Base-by-base conservation (phyloP, 2,888 invertebrate species). In the Torymus auratus region DNA sequence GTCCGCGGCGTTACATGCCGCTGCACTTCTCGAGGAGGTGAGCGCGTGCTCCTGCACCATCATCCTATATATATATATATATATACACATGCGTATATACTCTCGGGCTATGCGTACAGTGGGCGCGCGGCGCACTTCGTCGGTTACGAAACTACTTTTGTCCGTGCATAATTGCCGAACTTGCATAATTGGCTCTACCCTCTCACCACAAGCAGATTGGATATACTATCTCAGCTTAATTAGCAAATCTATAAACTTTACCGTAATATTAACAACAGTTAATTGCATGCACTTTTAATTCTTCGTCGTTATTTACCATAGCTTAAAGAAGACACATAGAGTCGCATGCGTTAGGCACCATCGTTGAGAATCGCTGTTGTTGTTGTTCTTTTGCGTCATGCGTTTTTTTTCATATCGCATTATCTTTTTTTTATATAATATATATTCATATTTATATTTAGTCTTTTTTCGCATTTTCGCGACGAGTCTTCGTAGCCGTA, bases 171-270 rank as follows among this genome's bases (percentile, higher is more conserved):
- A 85, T 84, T 84, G 84, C 84, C 87, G 86, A 88, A 88, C 88
- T 86, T 86, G 85, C 87, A 84, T 87, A 78, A 85, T 88, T 88
- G 87, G 85, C 87, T 89, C 87, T 89, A 89, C 89, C 89, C 90
- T 88, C 88, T 88, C 89, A 89, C 89, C 89, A 87, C 83, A 89
- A 90, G 89, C 90, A 87, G 85, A 84, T 88, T 88, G 87, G 85
- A 85, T 83, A 83, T 83, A 84, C 83, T 84, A 81, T 78, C 75
- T 83, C 80, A 81, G 80, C 83, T 84, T 83, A 84, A 80, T 83
- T 84, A 79, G 81, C 78, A 76, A 70, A 83, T 85, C 82, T 83
- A 83, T 85, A 80, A 85, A 84, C 76, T 82, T 83, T 83, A 84
- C 81, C 84, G 83, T 87, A 85, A 84, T 28, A 28, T 81, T 84